Evolutionary conservation across 2,888 invertebrate species (phyloP).

Genomic region (Helicoverpa assulta): DNA sequence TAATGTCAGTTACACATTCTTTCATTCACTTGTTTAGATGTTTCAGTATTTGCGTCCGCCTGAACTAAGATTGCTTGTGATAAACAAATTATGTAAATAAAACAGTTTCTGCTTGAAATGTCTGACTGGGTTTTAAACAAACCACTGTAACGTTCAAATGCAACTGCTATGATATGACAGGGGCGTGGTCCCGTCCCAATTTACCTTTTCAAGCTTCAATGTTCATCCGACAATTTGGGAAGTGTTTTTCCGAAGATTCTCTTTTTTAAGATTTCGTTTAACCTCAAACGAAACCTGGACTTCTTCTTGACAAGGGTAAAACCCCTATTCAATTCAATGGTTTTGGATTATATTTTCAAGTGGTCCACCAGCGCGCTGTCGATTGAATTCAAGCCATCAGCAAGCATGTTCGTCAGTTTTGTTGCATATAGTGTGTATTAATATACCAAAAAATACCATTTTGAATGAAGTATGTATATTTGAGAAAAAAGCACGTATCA

Average conservation of each 20-base stretch:
- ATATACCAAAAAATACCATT: too few species aligned
- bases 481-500: too few species aligned
- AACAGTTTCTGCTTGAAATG: not conserved
- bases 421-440: too few species aligned
- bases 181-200: not conserved
- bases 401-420: too few species aligned
- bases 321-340: too few species aligned
- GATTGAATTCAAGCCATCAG: too few species aligned
- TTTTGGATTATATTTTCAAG: too few species aligned
- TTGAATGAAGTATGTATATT: too few species aligned
- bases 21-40: not conserved
- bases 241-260: not conserved
- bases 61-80: not conserved
- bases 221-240: not conserved
- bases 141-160: not conserved
- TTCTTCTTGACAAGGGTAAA: too few species aligned
- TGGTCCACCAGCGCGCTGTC: too few species aligned
- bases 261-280: not conserved
- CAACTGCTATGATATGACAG: not conserved
- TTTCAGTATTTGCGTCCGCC: not conserved
- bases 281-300: too few species aligned
- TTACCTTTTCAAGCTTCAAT: not conserved
- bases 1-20: conserved; percentile 29
- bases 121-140: not conserved
- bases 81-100: not conserved